Conservation (phyloP, 2,113 vertebrate genomes). For the Cairina moschata region DNA sequence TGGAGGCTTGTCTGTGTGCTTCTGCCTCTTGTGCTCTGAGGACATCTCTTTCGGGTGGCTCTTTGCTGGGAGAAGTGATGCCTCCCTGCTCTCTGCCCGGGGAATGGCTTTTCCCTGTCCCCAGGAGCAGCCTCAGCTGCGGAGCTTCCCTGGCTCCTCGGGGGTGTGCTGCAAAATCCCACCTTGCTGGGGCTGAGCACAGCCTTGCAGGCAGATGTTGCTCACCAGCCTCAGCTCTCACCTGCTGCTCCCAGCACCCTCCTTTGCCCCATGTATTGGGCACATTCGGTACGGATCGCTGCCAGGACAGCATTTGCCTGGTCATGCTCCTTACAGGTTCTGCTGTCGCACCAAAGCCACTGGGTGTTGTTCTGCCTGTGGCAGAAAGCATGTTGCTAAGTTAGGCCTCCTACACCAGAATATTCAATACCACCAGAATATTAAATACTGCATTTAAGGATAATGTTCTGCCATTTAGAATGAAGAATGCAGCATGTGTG, state of each 20-base stretch:
- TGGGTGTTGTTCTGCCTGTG: not conserved
- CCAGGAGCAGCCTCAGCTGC: not conserved
- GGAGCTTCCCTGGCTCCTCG: not conserved
- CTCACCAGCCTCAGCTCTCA: not conserved
- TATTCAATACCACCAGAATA: not conserved
- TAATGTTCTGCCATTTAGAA: not conserved
- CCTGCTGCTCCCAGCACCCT: not conserved
- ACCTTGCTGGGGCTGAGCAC: not conserved
- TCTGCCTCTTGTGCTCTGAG: not conserved
- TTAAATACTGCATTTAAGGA: too few species aligned
- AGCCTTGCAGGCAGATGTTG: fast-evolving
- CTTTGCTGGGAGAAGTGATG: not conserved
- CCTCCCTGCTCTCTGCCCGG: too few species aligned
- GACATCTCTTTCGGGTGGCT: not conserved
- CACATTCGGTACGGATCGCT: fast-evolving
- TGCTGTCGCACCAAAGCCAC: not conserved
- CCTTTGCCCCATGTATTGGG: fast-evolving
- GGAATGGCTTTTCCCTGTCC: not conserved
- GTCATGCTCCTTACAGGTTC: not conserved
- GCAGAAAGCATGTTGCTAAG: not conserved
- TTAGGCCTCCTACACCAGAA: not conserved
- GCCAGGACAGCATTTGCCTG: too few species aligned
- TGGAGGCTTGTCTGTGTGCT: not conserved
- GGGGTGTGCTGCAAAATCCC: not conserved
- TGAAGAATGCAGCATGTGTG: too few species aligned